These are phyloP conservation scores for Tetraneura akinire DNA, from an alignment of 1,140 invertebrate species.

Conservation along the genomic window DNA sequence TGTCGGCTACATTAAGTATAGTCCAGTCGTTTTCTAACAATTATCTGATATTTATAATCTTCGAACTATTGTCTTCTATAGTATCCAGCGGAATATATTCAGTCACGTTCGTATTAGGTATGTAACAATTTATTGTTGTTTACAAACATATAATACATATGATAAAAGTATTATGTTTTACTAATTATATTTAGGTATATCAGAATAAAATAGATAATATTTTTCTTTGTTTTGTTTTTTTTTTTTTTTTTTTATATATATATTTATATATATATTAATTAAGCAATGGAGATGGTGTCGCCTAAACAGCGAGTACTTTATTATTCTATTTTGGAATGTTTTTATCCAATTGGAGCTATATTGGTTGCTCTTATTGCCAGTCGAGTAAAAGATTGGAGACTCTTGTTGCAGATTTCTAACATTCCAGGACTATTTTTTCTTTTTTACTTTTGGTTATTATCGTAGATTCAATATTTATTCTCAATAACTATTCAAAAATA, in stretches of 20 bases:
- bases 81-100: slow-evolving; percentile 66
- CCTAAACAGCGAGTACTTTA: slow-evolving; percentile 72
- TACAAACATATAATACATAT: no score
- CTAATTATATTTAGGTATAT: no score
- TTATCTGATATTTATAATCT: slow-evolving; percentile 63
- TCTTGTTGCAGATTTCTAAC: slow-evolving; percentile 56
- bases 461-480: background rate
- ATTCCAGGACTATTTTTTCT: slow-evolving; percentile 58
- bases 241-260: no score
- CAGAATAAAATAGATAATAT: no score
- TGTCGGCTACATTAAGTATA: slow-evolving; percentile 63
- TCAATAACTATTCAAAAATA: no score
- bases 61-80: slow-evolving; percentile 65
- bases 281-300: slow-evolving; percentile 76
- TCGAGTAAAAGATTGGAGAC: slow-evolving; percentile 30
- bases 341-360: slow-evolving; percentile 72
- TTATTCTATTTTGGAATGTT: slow-evolving; percentile 69
- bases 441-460: slow-evolving; percentile 27
- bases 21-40: slow-evolving; percentile 62
- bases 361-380: slow-evolving; percentile 68
- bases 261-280: slow-evolving; percentile 38
- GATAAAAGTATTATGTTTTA: no score
- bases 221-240: no score
- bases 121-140: background rate
- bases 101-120: slow-evolving; percentile 67